Conservation (phyloP, 2,113 vertebrate species). For the Gnathonemus longibarbis region DNA sequence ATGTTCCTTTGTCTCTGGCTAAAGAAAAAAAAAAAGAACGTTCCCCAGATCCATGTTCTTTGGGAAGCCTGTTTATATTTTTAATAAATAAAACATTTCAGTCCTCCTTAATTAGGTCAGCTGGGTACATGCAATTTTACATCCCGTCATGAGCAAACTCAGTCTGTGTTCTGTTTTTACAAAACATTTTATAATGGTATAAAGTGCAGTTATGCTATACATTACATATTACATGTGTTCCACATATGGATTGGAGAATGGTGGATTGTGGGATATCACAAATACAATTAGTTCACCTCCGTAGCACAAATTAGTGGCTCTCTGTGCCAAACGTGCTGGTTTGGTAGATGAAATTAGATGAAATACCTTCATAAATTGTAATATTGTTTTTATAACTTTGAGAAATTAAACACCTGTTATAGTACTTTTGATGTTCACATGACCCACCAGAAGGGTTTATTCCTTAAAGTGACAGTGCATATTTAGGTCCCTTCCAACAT, state of each 20-base stretch:
- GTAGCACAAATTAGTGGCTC: neutral
- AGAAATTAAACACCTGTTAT: neutral
- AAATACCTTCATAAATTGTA: neutral
- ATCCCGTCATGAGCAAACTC: neutral
- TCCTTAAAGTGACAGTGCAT: neutral
- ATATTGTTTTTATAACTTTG: neutral
- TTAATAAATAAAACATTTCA: conserved; percentile 4
- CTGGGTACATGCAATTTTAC: neutral
- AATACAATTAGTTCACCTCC: neutral
- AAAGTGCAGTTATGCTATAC: neutral
- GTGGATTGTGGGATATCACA: neutral
- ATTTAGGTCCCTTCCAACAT: neutral
- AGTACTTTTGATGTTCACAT: neutral
- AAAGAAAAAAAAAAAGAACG: neutral
- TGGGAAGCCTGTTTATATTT: neutral
- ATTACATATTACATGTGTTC: neutral
- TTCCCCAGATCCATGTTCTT: neutral
- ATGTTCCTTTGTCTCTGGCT: neutral
- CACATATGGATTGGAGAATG: neutral
- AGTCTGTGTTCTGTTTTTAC: neutral
- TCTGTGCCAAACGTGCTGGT: neutral
- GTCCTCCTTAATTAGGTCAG: neutral
- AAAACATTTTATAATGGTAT: neutral
- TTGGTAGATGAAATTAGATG: neutral
- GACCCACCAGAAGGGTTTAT: neutral